Base-by-base conservation (phyloP, 2,888 invertebrate genomes). In the Epinotia ramella region DNA sequence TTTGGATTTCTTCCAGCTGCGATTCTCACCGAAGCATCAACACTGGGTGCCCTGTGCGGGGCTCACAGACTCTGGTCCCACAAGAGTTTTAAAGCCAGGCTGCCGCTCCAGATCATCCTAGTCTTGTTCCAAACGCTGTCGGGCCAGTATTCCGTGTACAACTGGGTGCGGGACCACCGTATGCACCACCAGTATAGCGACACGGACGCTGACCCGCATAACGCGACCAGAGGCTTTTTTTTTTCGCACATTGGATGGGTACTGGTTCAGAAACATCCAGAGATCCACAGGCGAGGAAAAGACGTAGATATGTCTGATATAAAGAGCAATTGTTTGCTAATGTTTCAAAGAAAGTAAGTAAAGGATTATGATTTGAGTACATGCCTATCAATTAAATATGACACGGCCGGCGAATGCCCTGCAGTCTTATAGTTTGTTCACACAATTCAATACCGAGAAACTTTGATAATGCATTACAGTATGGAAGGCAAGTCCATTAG, bases 171-270 rank as follows among this genome's bases (percentile, higher is more conserved):
- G 79, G 95, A 96, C 77, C 96, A 96, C 84, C 89, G 96, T 53
- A 94, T 96, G n/a, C 96, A 97, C 83, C 97, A 97, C 89, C 97
- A 97, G 83, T 97, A 95, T 91, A 82, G 69, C 33, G 88, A 88
- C 65, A 88, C 88, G 0, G 87, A 88, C 44, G 86, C 83, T 0
- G 88, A 88, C 86, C 97, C 97, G 0, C 97, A 97, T 85, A 97
- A 97, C 83, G 96, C 97, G 0, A 95, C 84, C 11, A 92, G 97
- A 67, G 98, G 98, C 2, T 97, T 98, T 88, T 98, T 98, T 93
- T 98, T 97, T 87, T 95, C 97, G 0, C 98, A 98, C 86, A 94
- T 98, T 68, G 98, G 98, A 16, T 98, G 98, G 98, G 89, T 98
- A 46, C 84, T 98, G 67, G 95, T 95, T 78, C 95, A 95, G 73